Base-by-base conservation (phyloP, 2,888 invertebrate species). In the Xestia xanthographa region DNA sequence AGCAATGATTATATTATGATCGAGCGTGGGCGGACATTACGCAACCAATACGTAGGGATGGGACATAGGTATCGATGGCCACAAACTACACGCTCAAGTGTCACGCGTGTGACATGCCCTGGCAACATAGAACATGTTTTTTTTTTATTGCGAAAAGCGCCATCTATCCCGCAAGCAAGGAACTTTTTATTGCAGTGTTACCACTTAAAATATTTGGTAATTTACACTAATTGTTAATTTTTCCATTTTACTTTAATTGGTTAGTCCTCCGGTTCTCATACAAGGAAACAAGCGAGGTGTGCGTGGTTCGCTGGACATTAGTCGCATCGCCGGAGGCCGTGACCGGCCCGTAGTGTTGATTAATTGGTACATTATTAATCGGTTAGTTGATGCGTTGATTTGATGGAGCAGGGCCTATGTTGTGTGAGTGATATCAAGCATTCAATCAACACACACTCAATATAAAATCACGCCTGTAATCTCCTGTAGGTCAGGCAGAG, bases 11-110 rank as follows among this genome's bases (percentile, higher is more conserved):
- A 81, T 58, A 86, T 87, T 89, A 88, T 84, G 82, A 89, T 88
- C 77, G 74, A 70, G 85, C 88, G 94, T 93, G 92, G 93, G 94
- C 91, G 92, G 72, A 83, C 86, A 84, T 91, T 91, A 90, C 91
- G 87, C 82, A 89, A 90, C 72, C 75, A 60, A 77, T 50, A 38
- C 26, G 26, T 84, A 90, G 88, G 58, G 90, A 83, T 85, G 90
- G 66, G 86, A 82, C 66, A 71, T 17, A 34, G 17, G 3, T 78
- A 83, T 86, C 82, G 83, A 87, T 34, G 0, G 11, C 22, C 60
- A 60, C 34, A 5, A 60, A 8, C 34, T 34, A 22, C 9, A 29
- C 3, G 12, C 11, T 5, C n/a, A 53, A 53, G n/a, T 26, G 12
- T 26, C 26, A 56, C 53, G 50, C 50, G n/a, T 50, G 26, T 56